Conservation (phyloP, 2,888 invertebrate species). For the Aleiodes leptofemur region DNA sequence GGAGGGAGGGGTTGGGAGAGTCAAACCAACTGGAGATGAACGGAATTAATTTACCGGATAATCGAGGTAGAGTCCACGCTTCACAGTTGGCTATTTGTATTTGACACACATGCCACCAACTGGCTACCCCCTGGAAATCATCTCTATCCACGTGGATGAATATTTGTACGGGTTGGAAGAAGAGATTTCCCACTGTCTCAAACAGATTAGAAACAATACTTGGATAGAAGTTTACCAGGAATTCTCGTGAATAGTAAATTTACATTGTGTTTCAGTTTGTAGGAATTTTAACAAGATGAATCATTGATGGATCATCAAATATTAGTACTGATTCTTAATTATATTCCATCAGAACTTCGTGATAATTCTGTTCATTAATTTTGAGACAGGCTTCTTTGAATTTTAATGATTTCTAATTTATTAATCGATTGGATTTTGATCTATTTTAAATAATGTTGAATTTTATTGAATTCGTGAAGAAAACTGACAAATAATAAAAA, state of each 20-base stretch:
- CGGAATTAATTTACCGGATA: slow-evolving; percentile 71
- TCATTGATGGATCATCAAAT: neutral
- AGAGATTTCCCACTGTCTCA: slow-evolving; percentile 15
- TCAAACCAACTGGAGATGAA: slow-evolving; percentile 55
- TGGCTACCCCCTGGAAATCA: slow-evolving; percentile 45
- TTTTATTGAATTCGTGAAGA: too few species aligned
- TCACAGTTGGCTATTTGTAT: slow-evolving; percentile 66
- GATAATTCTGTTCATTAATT: too few species aligned
- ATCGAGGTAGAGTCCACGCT: slow-evolving; percentile 61
- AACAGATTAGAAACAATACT: slow-evolving; percentile 17
- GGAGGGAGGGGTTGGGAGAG: slow-evolving; percentile 41
- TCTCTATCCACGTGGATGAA: slow-evolving; percentile 37
- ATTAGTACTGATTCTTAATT: too few species aligned
- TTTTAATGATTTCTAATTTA: too few species aligned
- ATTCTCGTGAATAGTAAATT: slow-evolving; percentile 1
- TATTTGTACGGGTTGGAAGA: slow-evolving; percentile 33
- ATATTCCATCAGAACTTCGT: too few species aligned
- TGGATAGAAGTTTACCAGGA: neutral
- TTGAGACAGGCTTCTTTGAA: too few species aligned
- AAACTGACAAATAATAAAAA: too few species aligned
- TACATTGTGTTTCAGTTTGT: slow-evolving; percentile 1
- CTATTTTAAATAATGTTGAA: too few species aligned
- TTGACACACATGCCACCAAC: slow-evolving; percentile 62
- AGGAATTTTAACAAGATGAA: neutral
- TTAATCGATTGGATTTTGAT: too few species aligned